Percentiles rank a stretch among this genome's conserved stretches.
phyloP scores from a whole-genome alignment of 2,888 invertebrate genomes.

The Fragum sueziense region DNA sequence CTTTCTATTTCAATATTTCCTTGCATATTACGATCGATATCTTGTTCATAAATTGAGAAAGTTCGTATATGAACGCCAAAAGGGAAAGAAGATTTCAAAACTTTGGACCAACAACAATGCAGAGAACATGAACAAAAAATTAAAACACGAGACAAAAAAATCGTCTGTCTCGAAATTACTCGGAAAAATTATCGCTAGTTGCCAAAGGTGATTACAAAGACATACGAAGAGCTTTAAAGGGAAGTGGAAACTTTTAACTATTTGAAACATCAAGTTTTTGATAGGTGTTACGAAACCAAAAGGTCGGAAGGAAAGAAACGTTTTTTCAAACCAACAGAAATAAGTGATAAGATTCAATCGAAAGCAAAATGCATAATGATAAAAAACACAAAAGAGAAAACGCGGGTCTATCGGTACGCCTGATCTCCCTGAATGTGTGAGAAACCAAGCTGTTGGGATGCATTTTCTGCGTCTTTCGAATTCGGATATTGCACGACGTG shows the following conservation, averaged over 20 bases:
- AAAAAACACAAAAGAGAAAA: no score
- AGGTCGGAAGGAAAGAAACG: no score
- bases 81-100: slow-evolving; percentile 1
- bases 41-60: slow-evolving; percentile 2
- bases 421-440: no score
- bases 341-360: no score
- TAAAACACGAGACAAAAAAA: slow-evolving; percentile 27
- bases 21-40: neutral
- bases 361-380: no score
- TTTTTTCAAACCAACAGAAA: no score
- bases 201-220: slow-evolving; percentile 24
- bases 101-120: slow-evolving; percentile 53
- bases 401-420: no score
- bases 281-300: no score
- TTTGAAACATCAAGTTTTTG: neutral
- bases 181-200: neutral
- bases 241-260: slow-evolving; percentile 36
- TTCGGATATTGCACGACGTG: no score
- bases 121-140: slow-evolving; percentile 47
- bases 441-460: no score
- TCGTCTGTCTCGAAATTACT: neutral
- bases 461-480: no score
- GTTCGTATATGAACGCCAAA: slow-evolving; percentile 12
- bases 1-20: neutral
- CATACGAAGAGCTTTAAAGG: slow-evolving; percentile 29